Evolutionary conservation across 1,140 invertebrate genomes (phyloP).

Genomic region (Ganaspis sp.): DNA sequence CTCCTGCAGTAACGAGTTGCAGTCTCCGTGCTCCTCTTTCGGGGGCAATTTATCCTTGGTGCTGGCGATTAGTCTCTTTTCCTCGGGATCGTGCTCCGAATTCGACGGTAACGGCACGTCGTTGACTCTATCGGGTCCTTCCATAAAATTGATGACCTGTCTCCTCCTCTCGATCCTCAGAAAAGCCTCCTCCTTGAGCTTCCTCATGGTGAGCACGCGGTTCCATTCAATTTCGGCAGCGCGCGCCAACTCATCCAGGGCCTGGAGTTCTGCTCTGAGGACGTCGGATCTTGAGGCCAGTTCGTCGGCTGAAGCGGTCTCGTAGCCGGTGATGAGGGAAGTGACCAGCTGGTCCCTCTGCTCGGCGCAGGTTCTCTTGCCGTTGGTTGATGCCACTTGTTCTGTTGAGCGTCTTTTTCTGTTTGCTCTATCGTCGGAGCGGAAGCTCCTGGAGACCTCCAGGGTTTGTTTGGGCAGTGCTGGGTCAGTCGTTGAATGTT

Average conservation of each 20-base stretch:
- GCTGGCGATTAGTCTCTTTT: constrained; percentile 41
- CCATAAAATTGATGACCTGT: constrained; percentile 77
- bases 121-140: constrained; percentile 50
- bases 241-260: constrained; percentile 81
- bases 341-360: constrained; percentile 69
- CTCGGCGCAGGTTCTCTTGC: constrained; percentile 67
- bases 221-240: constrained; percentile 91
- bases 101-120: constrained; percentile 56
- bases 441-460: constrained; percentile 32
- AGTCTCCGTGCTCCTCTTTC: constrained; percentile 40
- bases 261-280: constrained; percentile 73
- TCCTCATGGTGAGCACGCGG: constrained; percentile 85
- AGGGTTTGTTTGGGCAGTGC: constrained; percentile 44
- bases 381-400: constrained; percentile 51
- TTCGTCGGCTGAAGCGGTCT: constrained; percentile 66
- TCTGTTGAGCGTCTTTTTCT: constrained; percentile 67
- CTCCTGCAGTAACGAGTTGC: constrained; percentile 44
- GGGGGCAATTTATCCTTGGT: constrained; percentile 43
- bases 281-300: constrained; percentile 66
- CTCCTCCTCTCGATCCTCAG: constrained; percentile 81
- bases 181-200: constrained; percentile 88
- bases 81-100: constrained; percentile 60
- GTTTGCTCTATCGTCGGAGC: constrained; percentile 32
- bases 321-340: constrained; percentile 63
- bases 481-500: constrained; percentile 40